Percentiles rank a stretch among this genome's conserved stretches.
Conservation (phyloP, 2,113 vertebrate species). For the Atrichornis clamosus region DNA sequence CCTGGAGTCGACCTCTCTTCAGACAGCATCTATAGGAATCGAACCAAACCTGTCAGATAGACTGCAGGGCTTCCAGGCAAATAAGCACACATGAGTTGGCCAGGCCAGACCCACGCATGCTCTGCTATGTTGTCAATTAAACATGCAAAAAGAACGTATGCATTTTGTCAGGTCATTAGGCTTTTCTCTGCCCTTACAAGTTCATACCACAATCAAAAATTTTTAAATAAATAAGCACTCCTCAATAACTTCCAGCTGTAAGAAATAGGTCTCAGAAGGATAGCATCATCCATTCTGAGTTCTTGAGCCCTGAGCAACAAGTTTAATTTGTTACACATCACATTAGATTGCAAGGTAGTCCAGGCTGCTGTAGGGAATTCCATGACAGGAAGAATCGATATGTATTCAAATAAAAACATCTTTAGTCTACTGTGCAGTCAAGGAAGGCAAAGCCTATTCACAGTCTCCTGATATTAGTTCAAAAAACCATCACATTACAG, state of each 20-base stretch:
- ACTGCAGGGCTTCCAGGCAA: not conserved
- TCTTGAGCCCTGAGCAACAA: not conserved
- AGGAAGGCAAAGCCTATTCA: not conserved
- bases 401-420: not conserved
- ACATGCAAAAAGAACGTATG: not conserved
- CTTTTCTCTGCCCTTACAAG: not conserved
- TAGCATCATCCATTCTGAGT: not conserved
- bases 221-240: not conserved
- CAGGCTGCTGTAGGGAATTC: not conserved
- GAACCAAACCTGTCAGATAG: not conserved
- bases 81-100: rapidly evolving
- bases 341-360: not conserved
- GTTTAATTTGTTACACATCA: not conserved
- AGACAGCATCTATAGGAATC: not conserved
- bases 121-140: not conserved
- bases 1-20: not conserved
- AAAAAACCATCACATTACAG: not conserved
- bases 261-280: not conserved
- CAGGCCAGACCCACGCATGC: not conserved
- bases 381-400: not conserved
- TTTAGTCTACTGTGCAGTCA: not conserved
- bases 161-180: not conserved
- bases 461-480: not conserved
- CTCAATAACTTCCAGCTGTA: not conserved
- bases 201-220: not conserved